Evolutionary conservation across 2,113 vertebrate species (phyloP).

Genomic region (Cryptoleucopteryx plumbea): DNA sequence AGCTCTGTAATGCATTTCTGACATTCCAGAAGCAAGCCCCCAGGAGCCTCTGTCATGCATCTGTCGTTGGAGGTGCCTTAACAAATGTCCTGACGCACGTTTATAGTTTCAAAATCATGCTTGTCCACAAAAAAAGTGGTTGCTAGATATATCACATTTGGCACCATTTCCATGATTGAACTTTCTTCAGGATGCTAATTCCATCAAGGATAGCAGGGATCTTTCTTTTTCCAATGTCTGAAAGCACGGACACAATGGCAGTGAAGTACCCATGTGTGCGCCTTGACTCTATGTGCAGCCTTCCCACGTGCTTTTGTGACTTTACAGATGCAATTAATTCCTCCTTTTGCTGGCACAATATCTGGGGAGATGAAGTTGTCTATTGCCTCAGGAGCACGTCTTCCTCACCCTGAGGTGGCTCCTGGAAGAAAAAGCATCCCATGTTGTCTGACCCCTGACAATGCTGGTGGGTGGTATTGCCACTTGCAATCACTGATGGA

Average conservation of each 20-base stretch:
- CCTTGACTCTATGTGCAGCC: neutral
- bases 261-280: fast-evolving
- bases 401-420: neutral
- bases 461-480: neutral
- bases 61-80: neutral
- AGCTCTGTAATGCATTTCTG: neutral
- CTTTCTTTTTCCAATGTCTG: neutral
- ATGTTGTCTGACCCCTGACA: neutral
- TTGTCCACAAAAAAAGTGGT: neutral
- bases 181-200: neutral
- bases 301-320: neutral
- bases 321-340: neutral
- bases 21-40: neutral
- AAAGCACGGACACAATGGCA: neutral
- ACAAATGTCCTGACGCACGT: neutral
- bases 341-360: neutral
- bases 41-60: neutral
- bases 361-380: neutral
- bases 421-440: neutral
- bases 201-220: neutral
- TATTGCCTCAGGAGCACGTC: neutral
- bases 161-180: neutral
- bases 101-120: neutral
- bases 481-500: neutral
- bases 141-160: neutral